A percentile compares a stretch with the other conserved stretches of the same genome.
Conservation (phyloP, 2,113 vertebrate genomes). For the Nycticryphes semicollaris region DNA sequence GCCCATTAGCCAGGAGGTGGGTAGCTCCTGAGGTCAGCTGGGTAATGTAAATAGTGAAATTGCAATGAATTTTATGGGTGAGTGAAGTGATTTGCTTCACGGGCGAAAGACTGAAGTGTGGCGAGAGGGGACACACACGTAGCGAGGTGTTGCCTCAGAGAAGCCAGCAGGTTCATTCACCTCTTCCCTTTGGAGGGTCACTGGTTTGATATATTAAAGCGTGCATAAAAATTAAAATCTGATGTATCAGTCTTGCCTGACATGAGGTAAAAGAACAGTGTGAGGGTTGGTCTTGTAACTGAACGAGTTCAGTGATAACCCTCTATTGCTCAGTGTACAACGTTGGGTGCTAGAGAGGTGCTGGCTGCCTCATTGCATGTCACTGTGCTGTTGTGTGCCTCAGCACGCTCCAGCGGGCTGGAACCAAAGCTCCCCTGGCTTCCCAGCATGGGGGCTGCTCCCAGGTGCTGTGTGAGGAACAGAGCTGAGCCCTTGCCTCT, state of each 20-base stretch:
- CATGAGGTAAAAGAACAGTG: accelerated
- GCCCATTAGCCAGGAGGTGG: accelerated
- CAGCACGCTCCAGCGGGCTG: accelerated
- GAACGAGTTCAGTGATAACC: accelerated
- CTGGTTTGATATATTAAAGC: accelerated
- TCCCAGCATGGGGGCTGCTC: accelerated
- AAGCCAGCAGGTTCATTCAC: not conserved
- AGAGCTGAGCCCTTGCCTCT: not conserved
- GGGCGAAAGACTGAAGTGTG: not conserved
- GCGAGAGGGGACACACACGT: accelerated
- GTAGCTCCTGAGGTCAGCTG: not conserved
- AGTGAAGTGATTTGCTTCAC: not conserved
- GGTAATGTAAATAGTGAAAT: accelerated
- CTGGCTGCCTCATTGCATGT: accelerated
- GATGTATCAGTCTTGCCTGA: not conserved
- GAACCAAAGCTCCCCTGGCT: not conserved
- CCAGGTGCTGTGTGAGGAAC: not conserved
- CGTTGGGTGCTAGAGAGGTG: not conserved
- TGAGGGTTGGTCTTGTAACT: not conserved
- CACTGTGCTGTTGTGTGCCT: not conserved
- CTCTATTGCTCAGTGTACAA: accelerated
- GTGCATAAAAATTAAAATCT: not conserved
- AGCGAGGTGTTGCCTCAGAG: accelerated
- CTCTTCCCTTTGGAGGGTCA: accelerated
- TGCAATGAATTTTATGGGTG: not conserved